Evolutionary conservation across 2,888 invertebrate species (phyloP).

Genomic region (Andrena bicolor): DNA sequence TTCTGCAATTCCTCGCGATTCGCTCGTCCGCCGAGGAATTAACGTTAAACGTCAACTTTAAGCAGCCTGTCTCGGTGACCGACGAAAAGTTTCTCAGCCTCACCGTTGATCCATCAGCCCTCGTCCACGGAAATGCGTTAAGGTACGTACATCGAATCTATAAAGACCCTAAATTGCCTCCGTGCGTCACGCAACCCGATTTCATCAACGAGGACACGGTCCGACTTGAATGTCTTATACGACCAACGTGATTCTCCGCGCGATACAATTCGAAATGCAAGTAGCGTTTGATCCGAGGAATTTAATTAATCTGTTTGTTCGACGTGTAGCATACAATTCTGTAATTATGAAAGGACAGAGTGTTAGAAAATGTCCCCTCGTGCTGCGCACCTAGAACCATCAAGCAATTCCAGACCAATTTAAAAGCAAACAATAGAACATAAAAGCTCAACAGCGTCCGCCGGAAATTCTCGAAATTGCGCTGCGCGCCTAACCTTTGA

Average conservation of each 20-base stretch:
- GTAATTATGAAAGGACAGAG: not conserved
- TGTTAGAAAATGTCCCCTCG: not conserved
- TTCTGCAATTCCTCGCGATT: conserved; percentile 44
- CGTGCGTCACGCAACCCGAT: not conserved
- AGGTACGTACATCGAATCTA: conserved; percentile 81
- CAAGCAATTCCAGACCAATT: conserved; percentile 36
- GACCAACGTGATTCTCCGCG: not conserved
- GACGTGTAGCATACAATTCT: not conserved
- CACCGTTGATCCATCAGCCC: conserved; percentile 88
- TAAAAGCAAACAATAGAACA: conserved; percentile 35
- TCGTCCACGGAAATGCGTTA: conserved; percentile 86
- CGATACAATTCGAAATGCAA: not conserved
- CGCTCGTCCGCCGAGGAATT: conserved; percentile 84
- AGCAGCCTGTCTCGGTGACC: conserved; percentile 88
- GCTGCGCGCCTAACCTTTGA: conserved; percentile 11
- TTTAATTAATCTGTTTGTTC: not conserved
- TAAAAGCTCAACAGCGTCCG: not conserved
- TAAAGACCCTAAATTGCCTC: not conserved
- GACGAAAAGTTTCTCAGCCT: conserved; percentile 91
- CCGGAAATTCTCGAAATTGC: not conserved
- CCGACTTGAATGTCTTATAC: not conserved
- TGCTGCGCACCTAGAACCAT: not conserved
- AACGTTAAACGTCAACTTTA: conserved; percentile 87
- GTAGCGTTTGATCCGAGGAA: not conserved
- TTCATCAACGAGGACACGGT: not conserved